These are phyloP conservation scores for Omphaloscelis lunosa DNA, from an alignment of 2,888 invertebrate genomes.

Conservation along the genomic window DNA sequence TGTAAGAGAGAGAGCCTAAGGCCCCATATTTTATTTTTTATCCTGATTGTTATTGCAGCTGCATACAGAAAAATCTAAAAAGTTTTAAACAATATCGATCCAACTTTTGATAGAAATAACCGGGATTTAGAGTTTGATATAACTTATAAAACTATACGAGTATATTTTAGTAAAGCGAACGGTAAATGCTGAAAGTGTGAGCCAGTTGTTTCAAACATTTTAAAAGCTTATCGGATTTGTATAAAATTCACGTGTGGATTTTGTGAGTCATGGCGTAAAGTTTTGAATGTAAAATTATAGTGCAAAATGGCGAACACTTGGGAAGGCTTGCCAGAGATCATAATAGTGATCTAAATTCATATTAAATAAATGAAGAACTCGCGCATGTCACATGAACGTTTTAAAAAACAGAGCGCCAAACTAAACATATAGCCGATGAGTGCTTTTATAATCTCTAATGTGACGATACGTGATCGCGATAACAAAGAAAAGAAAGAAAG, in stretches of 20 bases:
- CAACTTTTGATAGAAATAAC: background rate
- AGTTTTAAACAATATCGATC: background rate
- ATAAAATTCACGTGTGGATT: constrained; percentile 48
- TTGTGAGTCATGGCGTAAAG: constrained; percentile 9
- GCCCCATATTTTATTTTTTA: background rate
- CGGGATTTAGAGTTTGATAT: background rate
- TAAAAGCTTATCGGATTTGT: constrained; percentile 62
- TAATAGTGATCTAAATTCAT: background rate
- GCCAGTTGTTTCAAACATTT: constrained; percentile 55
- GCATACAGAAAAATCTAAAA: background rate
- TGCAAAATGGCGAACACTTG: background rate
- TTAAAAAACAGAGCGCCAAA: background rate
- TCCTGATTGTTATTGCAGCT: background rate
- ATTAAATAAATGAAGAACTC: background rate
- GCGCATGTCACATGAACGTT: background rate
- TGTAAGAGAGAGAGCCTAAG: background rate
- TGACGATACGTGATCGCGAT: background rate
- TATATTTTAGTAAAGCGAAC: constrained; percentile 26
- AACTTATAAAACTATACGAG: constrained; percentile 15
- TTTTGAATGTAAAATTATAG: constrained; percentile 14
- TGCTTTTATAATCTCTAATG: background rate
- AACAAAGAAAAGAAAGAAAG: too few species aligned
- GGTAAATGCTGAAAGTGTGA: constrained; percentile 41
- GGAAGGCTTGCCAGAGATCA: too few species aligned
- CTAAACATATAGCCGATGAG: background rate